Base-by-base conservation (phyloP, 92 coral and sea anemone species). In the Meandrina meandrites region DNA sequence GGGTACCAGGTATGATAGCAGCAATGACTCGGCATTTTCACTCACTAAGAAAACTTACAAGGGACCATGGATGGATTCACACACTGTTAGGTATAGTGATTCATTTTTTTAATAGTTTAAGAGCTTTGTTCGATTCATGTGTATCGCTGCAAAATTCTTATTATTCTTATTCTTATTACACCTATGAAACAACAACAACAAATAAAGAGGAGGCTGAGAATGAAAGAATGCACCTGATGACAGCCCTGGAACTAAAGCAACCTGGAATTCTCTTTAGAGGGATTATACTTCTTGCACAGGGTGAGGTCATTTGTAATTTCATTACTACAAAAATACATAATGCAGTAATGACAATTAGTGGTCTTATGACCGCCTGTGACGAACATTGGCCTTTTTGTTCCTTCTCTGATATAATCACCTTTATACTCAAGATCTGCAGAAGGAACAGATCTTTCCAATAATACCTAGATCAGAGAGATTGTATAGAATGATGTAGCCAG, bases 1-100 rank as follows among this genome's bases (percentile, higher is more conserved):
- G 99, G 78, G 99, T 97, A 18, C 99, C 99, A 40, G 99, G 99
- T 0, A 97, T 97, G 99, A 96, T 97, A 13, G 97, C 94, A 14
- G 99, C 97, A 21, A 97, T 97, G 99, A 94, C 98, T 78, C 92
- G 99, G 30, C 99, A 97, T 78, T 93, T 97, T 81, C 94, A 97
- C 79, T 97, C 99, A 0, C 91, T 97, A 19, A 85, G 99, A 62
- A 83, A 93, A 76, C 93, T 97, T 88, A 89, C 94, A 37, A 90
- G 99, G 51, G 99, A 97, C 66, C 99, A 97, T 85, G 99, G 99
- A 9, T 97, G 99, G 99, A 97, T 97, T 79, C 99, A 97, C 69
- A 97, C 99, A 11, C 51, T 97, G 45, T 89, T 97, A 57, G 99
- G 99, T 97, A 91, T 62, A n/a, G n/a, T 85, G 22, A 28, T 4